phyloP scores from a whole-genome alignment of 2,113 vertebrate species.

The Ciconia boyciana region DNA sequence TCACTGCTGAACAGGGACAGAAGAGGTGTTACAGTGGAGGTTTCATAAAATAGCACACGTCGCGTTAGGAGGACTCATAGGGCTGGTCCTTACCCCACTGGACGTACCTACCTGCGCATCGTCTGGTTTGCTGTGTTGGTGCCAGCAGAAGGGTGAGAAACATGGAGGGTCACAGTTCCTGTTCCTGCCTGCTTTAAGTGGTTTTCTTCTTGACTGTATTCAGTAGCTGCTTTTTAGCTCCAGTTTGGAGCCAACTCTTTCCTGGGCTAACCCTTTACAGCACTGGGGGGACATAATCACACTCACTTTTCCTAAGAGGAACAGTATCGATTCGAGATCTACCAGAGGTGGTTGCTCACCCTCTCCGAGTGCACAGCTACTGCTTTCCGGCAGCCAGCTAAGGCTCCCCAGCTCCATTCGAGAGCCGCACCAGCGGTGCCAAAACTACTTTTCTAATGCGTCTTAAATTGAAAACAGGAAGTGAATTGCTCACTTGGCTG shows the following conservation, averaged over 20 bases:
- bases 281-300: background rate
- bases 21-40: background rate
- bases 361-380: background rate
- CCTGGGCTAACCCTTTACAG: background rate
- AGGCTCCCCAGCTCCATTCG: background rate
- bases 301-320: background rate
- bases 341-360: background rate
- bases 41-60: background rate
- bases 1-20: background rate
- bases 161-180: accelerated
- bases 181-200: background rate
- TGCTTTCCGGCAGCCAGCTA: background rate
- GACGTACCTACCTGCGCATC: accelerated
- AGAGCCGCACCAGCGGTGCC: background rate
- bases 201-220: background rate
- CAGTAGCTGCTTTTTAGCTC: background rate
- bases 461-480: constrained; percentile 13
- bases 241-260: background rate
- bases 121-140: background rate
- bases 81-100: background rate
- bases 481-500: constrained; percentile 9
- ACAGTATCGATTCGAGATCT: background rate
- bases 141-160: background rate
- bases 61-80: accelerated
- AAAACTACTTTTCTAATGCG: background rate